These are phyloP conservation scores for Protonibea diacanthus DNA, from an alignment of 2,797 vertebrate genomes.

Conservation along the genomic window DNA sequence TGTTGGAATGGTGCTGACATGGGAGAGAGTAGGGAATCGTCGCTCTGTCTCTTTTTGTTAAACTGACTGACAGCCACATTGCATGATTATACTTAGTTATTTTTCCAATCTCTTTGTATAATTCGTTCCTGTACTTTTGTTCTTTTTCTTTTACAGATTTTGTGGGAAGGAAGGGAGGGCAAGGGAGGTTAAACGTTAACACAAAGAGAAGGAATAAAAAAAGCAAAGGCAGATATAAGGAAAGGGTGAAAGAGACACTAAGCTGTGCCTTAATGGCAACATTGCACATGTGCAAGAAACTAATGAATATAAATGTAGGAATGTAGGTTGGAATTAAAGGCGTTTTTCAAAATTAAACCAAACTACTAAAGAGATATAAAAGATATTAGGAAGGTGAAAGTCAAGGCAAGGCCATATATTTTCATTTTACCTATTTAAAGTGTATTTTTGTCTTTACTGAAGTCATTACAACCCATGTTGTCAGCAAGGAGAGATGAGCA, in stretches of 20 bases:
- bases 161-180: conserved; percentile 35
- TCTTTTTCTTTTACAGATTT: conserved; percentile 39
- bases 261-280: not conserved
- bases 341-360: conserved; percentile 26
- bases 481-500: conserved; percentile 29
- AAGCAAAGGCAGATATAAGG: conserved; percentile 45
- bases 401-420: not conserved
- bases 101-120: conserved; percentile 30
- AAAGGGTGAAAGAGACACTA: not conserved
- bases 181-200: conserved; percentile 55
- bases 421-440: conserved; percentile 29
- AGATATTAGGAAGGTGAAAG: conserved; percentile 19
- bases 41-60: conserved; percentile 23
- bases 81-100: conserved; percentile 20
- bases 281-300: conserved; percentile 5
- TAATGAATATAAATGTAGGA: conserved; percentile 17
- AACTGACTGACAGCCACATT: conserved; percentile 32
- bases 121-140: conserved; percentile 21
- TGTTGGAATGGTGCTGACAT: conserved; percentile 39
- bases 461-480: conserved; percentile 56
- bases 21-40: conserved; percentile 28
- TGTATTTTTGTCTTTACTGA: conserved; percentile 23
- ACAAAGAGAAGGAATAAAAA: conserved; percentile 53
- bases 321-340: conserved; percentile 12
- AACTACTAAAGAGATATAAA: conserved; percentile 30